Base-by-base conservation (phyloP, 2,888 invertebrate species). In the Phoronis australis region DNA sequence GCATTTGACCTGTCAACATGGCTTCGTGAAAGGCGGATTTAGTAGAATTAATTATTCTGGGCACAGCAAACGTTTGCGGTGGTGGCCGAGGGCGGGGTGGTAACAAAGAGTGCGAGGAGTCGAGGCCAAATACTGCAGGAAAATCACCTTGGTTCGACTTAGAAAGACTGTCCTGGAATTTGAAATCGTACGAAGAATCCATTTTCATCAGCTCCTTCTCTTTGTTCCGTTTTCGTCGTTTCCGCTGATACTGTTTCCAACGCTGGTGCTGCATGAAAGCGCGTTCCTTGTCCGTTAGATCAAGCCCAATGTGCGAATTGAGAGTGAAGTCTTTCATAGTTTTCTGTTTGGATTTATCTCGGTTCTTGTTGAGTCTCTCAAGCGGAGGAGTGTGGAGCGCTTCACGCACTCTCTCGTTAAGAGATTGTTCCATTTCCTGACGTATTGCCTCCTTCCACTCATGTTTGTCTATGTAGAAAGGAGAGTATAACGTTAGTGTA, bases 381-480 rank as follows among this genome's bases (percentile, higher is more conserved):
- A 66, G 62, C 3, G 73, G 71, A n/a, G 73, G 74, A 15, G 73
- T 71, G 41, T 71, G 69, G 40, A 75, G 56, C 2, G 73, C 71
- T 31, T 71, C 73, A 18, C 71, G 57, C 2, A 75, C 75, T 35
- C 72, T 56, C 50, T 63, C 62, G 37, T 67, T 65, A 27, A 75
- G 57, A 40, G 74, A 73, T 15, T 63, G 65, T 53, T 75, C 73
- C 62, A 74, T 71, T 54, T 73, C 67, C 40, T 59, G 54, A 20
- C 68, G 57, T 42, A 73, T 66, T 3, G 61, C 54, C 47, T 68
- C 64, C 48, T 31, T 31, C n/a, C n/a, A n/a, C n/a, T n/a, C n/a
- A n/a, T n/a, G n/a, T n/a, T n/a, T n/a, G n/a, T n/a, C n/a, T n/a
- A n/a, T n/a, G n/a, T n/a, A n/a, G n/a, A n/a, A n/a, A n/a, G n/a